Evolutionary conservation across 2,888 invertebrate species (phyloP).

Genomic region (Ptychoptera albimana): DNA sequence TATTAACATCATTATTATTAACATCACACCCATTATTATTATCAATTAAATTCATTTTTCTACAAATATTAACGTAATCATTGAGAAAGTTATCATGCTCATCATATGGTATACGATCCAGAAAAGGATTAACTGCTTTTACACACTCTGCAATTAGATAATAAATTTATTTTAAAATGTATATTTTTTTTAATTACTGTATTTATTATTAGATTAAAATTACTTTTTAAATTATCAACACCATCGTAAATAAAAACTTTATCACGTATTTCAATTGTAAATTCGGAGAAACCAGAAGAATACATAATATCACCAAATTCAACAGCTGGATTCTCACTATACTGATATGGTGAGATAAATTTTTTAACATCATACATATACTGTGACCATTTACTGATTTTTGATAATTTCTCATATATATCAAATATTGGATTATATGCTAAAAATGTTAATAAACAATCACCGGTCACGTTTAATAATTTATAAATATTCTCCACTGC

Average conservation of each 20-base stretch:
- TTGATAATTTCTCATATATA: conserved; percentile 45
- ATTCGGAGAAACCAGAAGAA: conserved; percentile 42
- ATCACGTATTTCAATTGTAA: conserved; percentile 40
- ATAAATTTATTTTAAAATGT: conserved; percentile 6
- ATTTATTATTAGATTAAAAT: conserved; percentile 16
- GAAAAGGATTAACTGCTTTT: conserved; percentile 53
- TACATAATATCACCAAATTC: conserved; percentile 37
- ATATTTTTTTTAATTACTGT: conserved; percentile 5
- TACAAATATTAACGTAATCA: conserved; percentile 38
- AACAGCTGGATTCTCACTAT: conserved; percentile 39
- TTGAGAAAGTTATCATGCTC: conserved; percentile 43
- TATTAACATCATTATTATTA: background rate
- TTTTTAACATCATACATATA: conserved; percentile 49
- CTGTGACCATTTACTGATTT: conserved; percentile 38
- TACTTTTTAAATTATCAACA: conserved; percentile 40
- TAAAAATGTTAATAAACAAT: conserved; percentile 49
- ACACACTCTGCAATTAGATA: conserved; percentile 39
- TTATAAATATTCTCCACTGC: conserved; percentile 48
- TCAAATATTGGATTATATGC: conserved; percentile 53
- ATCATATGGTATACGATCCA: conserved; percentile 39
- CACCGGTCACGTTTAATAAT: conserved; percentile 49
- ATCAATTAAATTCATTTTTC: conserved; percentile 31
- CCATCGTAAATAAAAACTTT: conserved; percentile 41
- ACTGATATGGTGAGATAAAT: conserved; percentile 52
- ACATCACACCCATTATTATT: conserved; percentile 17